Evolutionary conservation across 2,113 vertebrate genomes (phyloP).

Genomic region (Rhombomys opimus): DNA sequence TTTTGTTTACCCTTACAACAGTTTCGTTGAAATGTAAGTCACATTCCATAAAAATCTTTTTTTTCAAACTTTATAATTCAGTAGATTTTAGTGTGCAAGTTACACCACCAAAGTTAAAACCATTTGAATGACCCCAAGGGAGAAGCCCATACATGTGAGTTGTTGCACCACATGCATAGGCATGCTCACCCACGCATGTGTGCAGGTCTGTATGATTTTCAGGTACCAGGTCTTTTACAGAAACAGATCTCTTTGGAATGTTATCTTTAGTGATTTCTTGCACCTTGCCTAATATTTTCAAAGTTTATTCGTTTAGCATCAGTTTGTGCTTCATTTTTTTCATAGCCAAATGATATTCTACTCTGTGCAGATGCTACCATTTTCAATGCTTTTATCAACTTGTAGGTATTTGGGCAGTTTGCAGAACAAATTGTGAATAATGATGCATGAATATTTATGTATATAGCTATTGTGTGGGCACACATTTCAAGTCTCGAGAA

Average conservation of each 20-base stretch:
- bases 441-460: neutral
- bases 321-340: neutral
- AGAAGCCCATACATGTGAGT: neutral
- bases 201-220: neutral
- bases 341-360: neutral
- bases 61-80: neutral
- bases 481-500: neutral
- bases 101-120: neutral
- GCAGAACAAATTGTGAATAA: neutral
- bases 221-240: neutral
- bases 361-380: rapidly evolving
- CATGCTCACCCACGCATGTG: rapidly evolving
- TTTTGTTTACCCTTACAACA: slow-evolving; percentile 17
- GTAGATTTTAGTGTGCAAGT: neutral
- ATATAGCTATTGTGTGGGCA: neutral
- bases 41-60: neutral
- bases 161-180: rapidly evolving
- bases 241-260: neutral
- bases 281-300: neutral
- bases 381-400: neutral
- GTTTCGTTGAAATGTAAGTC: slow-evolving; percentile 40
- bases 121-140: neutral
- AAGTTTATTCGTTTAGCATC: rapidly evolving
- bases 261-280: neutral
- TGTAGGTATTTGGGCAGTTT: neutral